These are phyloP conservation scores for Dolichopus griseipennis DNA, from an alignment of 2,888 invertebrate genomes.

Conservation along the genomic window DNA sequence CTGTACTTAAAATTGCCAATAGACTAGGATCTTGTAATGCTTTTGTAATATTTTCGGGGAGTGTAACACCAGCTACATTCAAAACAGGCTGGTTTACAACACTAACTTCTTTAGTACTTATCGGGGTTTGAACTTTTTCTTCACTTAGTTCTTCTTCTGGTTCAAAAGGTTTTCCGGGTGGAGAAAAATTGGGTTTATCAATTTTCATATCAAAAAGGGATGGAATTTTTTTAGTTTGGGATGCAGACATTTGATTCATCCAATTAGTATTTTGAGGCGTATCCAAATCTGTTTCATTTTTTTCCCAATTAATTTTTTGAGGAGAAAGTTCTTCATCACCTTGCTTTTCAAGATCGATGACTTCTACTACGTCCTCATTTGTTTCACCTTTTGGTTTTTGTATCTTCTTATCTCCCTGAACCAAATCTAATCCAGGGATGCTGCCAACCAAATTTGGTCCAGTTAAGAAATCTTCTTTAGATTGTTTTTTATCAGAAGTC, in stretches of 20 bases:
- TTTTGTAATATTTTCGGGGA: slow-evolving; percentile 28
- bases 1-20: slow-evolving; percentile 34
- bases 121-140: no score
- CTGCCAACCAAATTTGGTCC: slow-evolving; percentile 38
- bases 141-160: no score
- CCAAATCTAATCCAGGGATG: slow-evolving; percentile 67
- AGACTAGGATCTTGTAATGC: slow-evolving; percentile 36
- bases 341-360: slow-evolving; percentile 21
- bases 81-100: slow-evolving; percentile 8
- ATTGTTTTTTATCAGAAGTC: slow-evolving; percentile 9
- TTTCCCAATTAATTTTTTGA: slow-evolving; percentile 14
- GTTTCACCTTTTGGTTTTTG: slow-evolving; percentile 24
- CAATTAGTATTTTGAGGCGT: background rate
- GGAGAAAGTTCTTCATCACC: slow-evolving; percentile 19
- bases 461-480: slow-evolving; percentile 26
- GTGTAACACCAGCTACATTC: background rate
- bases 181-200: slow-evolving; percentile 26
- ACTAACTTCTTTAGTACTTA: slow-evolving; percentile 9
- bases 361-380: slow-evolving; percentile 20
- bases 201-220: slow-evolving; percentile 35
- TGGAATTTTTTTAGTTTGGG: slow-evolving; percentile 27
- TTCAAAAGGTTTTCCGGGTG: slow-evolving; percentile 12
- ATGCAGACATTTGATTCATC: background rate
- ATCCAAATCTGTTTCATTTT: background rate
- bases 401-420: slow-evolving; percentile 41